Conservation (phyloP, 2,888 invertebrate species). For the Megalurothrips usitatus region DNA sequence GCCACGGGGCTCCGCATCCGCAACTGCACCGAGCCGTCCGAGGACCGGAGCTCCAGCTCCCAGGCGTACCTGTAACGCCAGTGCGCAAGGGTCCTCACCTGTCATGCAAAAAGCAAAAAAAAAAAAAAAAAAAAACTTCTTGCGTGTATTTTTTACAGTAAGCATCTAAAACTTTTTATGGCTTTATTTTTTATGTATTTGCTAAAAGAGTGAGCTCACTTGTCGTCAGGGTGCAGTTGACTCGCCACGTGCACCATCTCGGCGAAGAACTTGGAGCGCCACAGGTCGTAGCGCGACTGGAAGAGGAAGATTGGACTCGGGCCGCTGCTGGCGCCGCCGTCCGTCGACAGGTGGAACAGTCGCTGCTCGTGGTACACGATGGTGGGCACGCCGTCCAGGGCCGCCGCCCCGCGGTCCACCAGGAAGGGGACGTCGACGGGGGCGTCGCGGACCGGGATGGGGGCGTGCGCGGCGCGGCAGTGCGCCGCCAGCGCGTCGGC, state of each 20-base stretch:
- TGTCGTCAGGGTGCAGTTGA: no score
- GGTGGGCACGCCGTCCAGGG: not conserved
- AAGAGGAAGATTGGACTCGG: not conserved
- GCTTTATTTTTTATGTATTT: no score
- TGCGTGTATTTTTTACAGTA: no score
- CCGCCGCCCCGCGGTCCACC: not conserved
- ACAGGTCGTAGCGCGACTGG: not conserved
- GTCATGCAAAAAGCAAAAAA: no score
- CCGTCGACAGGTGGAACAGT: not conserved
- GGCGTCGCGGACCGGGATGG: not conserved
- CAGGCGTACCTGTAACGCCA: not conserved
- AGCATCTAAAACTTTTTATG: no score
- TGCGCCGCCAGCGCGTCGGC: not conserved
- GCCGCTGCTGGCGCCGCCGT: no score
- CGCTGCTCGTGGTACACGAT: conserved; percentile 11
- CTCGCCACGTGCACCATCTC: not conserved
- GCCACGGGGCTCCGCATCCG: not conserved
- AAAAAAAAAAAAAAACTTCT: no score
- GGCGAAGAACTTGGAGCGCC: conserved; percentile 1
- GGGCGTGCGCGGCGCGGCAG: not conserved
- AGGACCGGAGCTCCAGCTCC: not conserved
- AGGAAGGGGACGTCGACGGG: not conserved
- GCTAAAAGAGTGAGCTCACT: no score
- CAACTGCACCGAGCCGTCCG: not conserved
- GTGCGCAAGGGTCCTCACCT: not conserved